Conservation (phyloP, 2,888 invertebrate species). For the Arge pagana region DNA sequence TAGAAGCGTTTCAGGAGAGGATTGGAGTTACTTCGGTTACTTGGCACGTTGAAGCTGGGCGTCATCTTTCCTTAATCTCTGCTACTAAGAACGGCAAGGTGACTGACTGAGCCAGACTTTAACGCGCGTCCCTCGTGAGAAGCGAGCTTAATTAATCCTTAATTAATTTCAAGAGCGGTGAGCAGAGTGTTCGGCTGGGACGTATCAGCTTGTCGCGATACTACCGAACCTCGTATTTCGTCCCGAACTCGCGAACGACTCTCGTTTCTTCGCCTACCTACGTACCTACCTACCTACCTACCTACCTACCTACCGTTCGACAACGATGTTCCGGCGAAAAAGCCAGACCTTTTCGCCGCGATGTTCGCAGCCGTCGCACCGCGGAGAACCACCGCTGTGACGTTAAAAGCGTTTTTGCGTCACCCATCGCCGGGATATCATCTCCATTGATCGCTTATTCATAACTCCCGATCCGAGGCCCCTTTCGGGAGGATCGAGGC, state of each 20-base stretch:
- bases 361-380: no score
- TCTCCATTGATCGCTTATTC: conserved; percentile 52
- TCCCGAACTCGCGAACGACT: no score
- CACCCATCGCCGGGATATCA: conserved; percentile 51
- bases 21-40: conserved; percentile 1
- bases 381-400: conserved; percentile 45
- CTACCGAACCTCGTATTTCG: no score
- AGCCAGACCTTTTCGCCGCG: no score
- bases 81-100: conserved; percentile 10
- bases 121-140: neutral
- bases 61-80: conserved; percentile 56
- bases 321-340: no score
- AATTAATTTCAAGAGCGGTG: conserved; percentile 11
- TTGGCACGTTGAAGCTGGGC: conserved; percentile 38
- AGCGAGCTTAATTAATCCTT: conserved; percentile 15
- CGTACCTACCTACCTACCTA: conserved; percentile 10
- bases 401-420: conserved; percentile 58
- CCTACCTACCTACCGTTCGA: no score
- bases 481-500: conserved; percentile 15
- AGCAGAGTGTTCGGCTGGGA: no score
- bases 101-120: conserved; percentile 6
- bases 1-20: no score
- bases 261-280: conserved; percentile 9
- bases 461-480: conserved; percentile 37
- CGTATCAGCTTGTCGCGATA: no score